Evolutionary conservation across 1,140 invertebrate genomes (phyloP).

Genomic region (Bombus consobrinus): DNA sequence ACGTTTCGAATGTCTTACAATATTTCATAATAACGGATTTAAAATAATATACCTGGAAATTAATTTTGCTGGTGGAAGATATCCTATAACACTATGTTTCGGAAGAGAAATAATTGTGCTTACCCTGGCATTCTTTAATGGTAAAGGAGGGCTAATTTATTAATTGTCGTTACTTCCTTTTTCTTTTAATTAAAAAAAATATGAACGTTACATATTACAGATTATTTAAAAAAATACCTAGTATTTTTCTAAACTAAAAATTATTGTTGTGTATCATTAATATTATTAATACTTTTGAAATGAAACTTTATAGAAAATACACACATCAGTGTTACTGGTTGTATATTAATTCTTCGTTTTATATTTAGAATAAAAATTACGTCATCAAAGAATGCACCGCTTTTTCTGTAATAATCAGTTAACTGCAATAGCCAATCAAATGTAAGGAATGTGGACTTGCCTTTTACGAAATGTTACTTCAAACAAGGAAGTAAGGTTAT

Average conservation of each 20-base stretch:
- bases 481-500: neutral
- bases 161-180: constrained; percentile 5
- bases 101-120: constrained; percentile 41
- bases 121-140: constrained; percentile 58
- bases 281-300: neutral
- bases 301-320: constrained; percentile 1
- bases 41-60: constrained; percentile 44
- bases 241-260: neutral
- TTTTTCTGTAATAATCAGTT: neutral
- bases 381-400: constrained; percentile 29
- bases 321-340: neutral
- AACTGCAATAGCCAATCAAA: constrained; percentile 40
- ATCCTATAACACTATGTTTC: constrained; percentile 46
- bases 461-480: constrained; percentile 41
- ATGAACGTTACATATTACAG: neutral
- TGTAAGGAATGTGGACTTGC: constrained; percentile 23
- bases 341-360: neutral
- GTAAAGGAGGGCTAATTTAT: constrained; percentile 41
- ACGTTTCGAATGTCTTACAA: neutral
- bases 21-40: constrained; percentile 23
- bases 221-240: constrained; percentile 26
- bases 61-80: constrained; percentile 33
- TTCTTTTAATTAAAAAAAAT: neutral
- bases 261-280: neutral
- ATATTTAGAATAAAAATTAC: constrained; percentile 48